Percentiles rank a stretch among this genome's conserved stretches.
phyloP scores from a whole-genome alignment of 2,888 invertebrate species.

The Adela reaumurella region DNA sequence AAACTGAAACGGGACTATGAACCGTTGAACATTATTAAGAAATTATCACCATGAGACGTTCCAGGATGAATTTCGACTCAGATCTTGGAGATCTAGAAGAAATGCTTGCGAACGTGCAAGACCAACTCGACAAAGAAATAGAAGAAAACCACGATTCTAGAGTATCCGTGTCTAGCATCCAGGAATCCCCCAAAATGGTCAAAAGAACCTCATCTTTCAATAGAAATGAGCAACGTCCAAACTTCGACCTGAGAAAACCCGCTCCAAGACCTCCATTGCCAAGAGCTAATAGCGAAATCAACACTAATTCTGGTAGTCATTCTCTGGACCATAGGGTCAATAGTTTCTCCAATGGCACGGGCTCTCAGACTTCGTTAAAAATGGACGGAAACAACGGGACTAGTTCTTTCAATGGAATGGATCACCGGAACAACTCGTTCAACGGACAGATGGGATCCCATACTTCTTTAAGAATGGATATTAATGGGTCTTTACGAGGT shows the following conservation, averaged over 20 bases:
- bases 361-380: neutral
- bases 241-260: constrained; percentile 24
- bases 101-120: constrained; percentile 48
- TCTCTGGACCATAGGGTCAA: constrained; percentile 11
- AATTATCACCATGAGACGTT: constrained; percentile 34
- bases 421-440: neutral
- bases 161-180: constrained; percentile 32
- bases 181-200: constrained; percentile 37
- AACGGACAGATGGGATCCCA: constrained; percentile 11
- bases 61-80: constrained; percentile 36
- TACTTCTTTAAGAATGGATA: neutral
- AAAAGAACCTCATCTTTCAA: constrained; percentile 28
- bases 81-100: constrained; percentile 47
- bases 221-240: constrained; percentile 19
- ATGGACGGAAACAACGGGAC: no score
- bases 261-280: constrained; percentile 26
- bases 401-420: no score
- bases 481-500: constrained; percentile 18
- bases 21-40: no score
- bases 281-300: constrained; percentile 21
- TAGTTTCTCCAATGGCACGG: constrained; percentile 10
- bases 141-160: constrained; percentile 37
- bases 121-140: constrained; percentile 44
- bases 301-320: constrained; percentile 15
- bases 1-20: no score